Conservation (phyloP, 2,113 vertebrate species). For the Coptodon bakossiorum region DNA sequence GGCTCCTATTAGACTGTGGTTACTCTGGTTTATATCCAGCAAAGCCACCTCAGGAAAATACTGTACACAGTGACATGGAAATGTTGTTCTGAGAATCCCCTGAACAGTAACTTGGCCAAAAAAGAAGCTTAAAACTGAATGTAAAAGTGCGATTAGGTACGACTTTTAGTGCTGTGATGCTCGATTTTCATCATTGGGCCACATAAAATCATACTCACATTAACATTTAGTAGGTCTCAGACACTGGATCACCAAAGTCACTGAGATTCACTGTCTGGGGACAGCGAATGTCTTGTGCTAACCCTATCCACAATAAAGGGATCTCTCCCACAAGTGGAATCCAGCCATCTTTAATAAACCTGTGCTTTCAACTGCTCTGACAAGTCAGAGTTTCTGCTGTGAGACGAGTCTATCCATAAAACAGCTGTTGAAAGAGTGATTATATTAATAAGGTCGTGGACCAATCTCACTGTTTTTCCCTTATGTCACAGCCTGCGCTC, state of each 20-base stretch:
- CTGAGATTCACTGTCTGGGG: background rate
- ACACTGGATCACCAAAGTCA: background rate
- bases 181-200: background rate
- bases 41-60: conserved; percentile 47
- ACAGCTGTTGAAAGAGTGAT: background rate
- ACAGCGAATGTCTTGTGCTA: background rate
- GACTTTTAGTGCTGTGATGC: background rate
- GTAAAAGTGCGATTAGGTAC: background rate
- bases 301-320: background rate
- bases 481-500: background rate
- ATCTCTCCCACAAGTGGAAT: background rate
- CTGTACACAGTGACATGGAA: conserved; percentile 44
- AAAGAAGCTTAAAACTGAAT: background rate
- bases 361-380: background rate
- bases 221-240: background rate
- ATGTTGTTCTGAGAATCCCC: conserved; percentile 4
- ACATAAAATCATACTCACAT: rapidly evolving
- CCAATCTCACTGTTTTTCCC: background rate
- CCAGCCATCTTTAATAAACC: background rate
- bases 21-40: conserved; percentile 48
- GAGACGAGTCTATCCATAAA: background rate
- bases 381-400: background rate
- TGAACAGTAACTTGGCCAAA: background rate
- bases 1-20: conserved; percentile 64
- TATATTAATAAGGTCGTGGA: background rate